Evolutionary conservation across 1,140 invertebrate species (phyloP).

Genomic region (Papilio glaucus): DNA sequence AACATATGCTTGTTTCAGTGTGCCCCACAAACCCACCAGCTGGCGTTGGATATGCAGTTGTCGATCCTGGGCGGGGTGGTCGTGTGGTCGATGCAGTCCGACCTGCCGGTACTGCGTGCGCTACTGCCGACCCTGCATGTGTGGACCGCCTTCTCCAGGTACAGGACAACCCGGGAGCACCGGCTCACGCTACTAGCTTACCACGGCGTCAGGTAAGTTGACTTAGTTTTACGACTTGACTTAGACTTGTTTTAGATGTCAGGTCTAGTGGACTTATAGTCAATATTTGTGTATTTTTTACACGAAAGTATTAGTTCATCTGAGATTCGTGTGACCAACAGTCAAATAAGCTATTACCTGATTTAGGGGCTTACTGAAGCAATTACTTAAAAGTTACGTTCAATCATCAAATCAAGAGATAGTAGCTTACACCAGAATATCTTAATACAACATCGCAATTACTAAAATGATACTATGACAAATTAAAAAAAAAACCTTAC

Average conservation of each 20-base stretch:
- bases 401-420: neutral
- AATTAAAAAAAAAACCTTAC: neutral
- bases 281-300: no score
- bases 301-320: no score
- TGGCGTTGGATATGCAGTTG: conserved; percentile 93
- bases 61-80: conserved; percentile 89
- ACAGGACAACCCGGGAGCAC: conserved; percentile 84
- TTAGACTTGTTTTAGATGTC: no score
- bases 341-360: no score
- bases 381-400: neutral
- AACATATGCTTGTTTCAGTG: conserved; percentile 82
- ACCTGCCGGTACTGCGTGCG: conserved; percentile 81
- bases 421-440: no score
- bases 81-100: conserved; percentile 86
- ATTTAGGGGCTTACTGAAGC: no score
- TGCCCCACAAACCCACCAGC: conserved; percentile 87
- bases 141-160: conserved; percentile 85
- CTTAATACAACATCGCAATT: neutral
- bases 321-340: no score
- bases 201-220: conserved; percentile 86
- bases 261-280: no score
- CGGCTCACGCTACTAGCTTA: conserved; percentile 86
- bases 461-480: neutral
- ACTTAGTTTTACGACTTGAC: neutral
- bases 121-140: conserved; percentile 83